Evolutionary conservation across 2,113 vertebrate species (phyloP), one percentile per base, ranked within the genome.

Genomic region (Megaptera novaeangliae): DNA sequence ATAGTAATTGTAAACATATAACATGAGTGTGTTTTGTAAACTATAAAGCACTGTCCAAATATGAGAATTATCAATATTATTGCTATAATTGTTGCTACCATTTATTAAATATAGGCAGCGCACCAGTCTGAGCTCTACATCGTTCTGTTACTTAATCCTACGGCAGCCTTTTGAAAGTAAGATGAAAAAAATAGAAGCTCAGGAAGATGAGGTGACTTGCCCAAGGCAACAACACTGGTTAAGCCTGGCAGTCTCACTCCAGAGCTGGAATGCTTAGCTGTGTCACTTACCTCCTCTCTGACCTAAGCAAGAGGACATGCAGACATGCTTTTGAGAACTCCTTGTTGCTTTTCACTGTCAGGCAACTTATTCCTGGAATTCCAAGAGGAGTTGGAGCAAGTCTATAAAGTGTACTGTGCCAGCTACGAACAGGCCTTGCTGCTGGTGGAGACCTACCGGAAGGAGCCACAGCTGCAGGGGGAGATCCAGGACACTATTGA

Each of bases 321-420:
- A 17, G 44, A 25, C 39, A 14, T 5, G 49, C 41, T 87, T 46
- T 91, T 81, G 52, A 34, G 55, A 77, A 93, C 13, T 91, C 34
- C 55, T 13, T 72, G 64, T 57, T 94, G 23, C 95, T 94, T 74
- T 66, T 83, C 2, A 1, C 71, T 96, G 14, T 34, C 97, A 99
- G 99, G 99, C 74, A 74, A 98, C 2, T 93, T 99, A 1, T 99
- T 99, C 98, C 99, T 99, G 94, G 98, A 99, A 71, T 98, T 99
- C 98, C 99, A 99, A 83, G 98, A 99, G 15, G 99, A 99, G 96
- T 98, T 99, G 25, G 99, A 99, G 96, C 98, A 95, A 0, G 98
- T 99, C 29, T 99, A 99, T 89, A 99, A 98, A 95, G 98, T 99
- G 88, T 99, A 99, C 97, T 99, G 99, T 98, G 98, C 98, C 96